A percentile compares a stretch with the other conserved stretches of the same genome.
Conservation (phyloP, 2,797 vertebrate species). For the Chelmon rostratus region DNA sequence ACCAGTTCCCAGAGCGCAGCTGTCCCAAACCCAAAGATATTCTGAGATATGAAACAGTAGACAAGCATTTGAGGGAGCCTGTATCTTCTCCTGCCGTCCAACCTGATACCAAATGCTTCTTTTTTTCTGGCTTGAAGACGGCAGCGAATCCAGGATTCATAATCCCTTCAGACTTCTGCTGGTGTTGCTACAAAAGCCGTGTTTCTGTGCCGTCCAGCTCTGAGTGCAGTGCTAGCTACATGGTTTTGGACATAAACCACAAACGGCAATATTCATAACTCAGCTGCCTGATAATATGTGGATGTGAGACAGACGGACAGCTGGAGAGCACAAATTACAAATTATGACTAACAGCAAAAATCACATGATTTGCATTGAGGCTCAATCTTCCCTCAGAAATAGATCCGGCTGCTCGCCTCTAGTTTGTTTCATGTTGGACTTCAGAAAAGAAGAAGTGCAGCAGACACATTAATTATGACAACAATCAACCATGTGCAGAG, state of each 20-base stretch:
- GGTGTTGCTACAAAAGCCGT: background rate
- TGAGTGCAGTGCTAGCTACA: background rate
- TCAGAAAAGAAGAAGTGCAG: constrained; percentile 32
- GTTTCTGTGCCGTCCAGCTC: background rate
- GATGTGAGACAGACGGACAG: constrained; percentile 16
- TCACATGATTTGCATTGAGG: constrained; percentile 16
- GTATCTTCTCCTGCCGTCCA: background rate
- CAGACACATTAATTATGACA: constrained; percentile 51
- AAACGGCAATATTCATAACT: constrained; percentile 8
- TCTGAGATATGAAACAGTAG: background rate
- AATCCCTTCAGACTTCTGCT: background rate
- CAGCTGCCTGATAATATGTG: constrained; percentile 16
- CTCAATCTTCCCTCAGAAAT: constrained; percentile 4
- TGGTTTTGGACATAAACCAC: constrained; percentile 4
- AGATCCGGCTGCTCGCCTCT: background rate
- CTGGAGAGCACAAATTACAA: constrained; percentile 26
- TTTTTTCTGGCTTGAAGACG: background rate
- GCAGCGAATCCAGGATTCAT: background rate
- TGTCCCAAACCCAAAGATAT: background rate
- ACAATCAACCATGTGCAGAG: constrained; percentile 32
- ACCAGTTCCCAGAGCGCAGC: background rate
- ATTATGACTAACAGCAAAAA: constrained; percentile 38
- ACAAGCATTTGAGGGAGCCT: background rate
- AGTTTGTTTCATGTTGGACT: constrained; percentile 24
- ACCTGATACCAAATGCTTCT: background rate